Evolutionary conservation across 2,888 invertebrate genomes (phyloP), one percentile per base, ranked within the genome.

Genomic region (Fragum sueziense): DNA sequence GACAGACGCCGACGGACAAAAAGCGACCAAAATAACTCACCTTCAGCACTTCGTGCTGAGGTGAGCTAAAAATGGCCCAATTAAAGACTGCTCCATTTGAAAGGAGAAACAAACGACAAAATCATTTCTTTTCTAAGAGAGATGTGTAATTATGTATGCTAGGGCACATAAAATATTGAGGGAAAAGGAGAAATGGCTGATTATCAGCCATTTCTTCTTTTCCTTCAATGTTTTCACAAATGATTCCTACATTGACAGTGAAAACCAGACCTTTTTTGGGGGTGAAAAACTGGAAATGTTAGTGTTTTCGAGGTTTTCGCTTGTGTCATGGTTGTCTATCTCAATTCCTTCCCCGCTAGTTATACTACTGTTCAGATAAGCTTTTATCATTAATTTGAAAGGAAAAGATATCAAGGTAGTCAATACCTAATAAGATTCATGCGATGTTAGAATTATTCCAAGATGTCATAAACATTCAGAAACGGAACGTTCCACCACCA

Each of bases 231-330:
- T 57, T 57, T 4, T 57, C 25, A 9, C n/a, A n/a, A n/a, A n/a
- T n/a, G n/a, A n/a, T n/a, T n/a, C n/a, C n/a, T n/a, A n/a, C n/a
- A n/a, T n/a, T n/a, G n/a, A n/a, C n/a, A n/a, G n/a, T n/a, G n/a
- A n/a, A n/a, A n/a, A n/a, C n/a, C n/a, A n/a, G n/a, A 41, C n/a
- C n/a, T n/a, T n/a, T 51, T 74, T 76, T 69, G 83, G 80, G 73
- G 77, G 80, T 70, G 72, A 73, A 17, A 68, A 33, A 54, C 61
- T 78, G 61, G 73, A 62, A 70, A 70, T 59, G 68, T 68, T 74
- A 31, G 52, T 54, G 25, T 70, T 51, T 33, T 69, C 65, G 59
- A 69, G 65, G 73, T 67, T 73, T 51, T 73, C 73, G 29, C 61
- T 54, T 14, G 51, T 65, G 52, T 67, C 73, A 11, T 65, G 65